phyloP scores from a whole-genome alignment of 2,113 vertebrate species.

The Leuciscus idus region DNA sequence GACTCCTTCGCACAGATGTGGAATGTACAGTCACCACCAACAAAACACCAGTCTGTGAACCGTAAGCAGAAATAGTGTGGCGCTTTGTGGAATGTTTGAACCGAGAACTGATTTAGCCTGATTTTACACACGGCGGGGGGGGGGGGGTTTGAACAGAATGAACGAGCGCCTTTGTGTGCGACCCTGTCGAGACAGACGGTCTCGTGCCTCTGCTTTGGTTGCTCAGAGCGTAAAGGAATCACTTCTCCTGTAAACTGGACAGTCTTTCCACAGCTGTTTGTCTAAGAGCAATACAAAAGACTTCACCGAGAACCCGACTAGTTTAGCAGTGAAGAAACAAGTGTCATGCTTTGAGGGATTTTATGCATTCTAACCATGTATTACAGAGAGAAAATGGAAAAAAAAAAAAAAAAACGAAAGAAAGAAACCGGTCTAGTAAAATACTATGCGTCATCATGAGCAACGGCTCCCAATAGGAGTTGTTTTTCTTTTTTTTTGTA shows the following conservation, averaged over 20 bases:
- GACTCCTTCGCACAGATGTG: not conserved
- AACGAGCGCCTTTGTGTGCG: too few species aligned
- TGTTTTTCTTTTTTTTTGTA: constrained; percentile 77
- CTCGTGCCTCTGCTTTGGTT: not conserved
- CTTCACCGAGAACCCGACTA: constrained; percentile 93
- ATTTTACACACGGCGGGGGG: too few species aligned
- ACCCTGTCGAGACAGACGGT: too few species aligned
- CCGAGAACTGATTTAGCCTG: too few species aligned
- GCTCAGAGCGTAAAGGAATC: constrained; percentile 9
- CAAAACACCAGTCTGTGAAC: not conserved
- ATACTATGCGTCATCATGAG: constrained; percentile 88
- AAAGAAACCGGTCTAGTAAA: constrained; percentile 83
- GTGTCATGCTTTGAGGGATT: constrained; percentile 82
- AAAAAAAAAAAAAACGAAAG: not conserved
- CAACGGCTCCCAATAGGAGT: constrained; percentile 81
- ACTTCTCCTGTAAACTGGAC: constrained; percentile 50
- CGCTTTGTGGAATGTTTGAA: not conserved
- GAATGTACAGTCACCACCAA: not conserved
- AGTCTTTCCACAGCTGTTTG: constrained; percentile 84
- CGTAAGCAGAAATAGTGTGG: too few species aligned
- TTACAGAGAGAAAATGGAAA: constrained; percentile 73
- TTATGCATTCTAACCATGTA: constrained; percentile 81
- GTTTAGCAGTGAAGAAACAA: constrained; percentile 86
- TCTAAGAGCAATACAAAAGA: constrained; percentile 91
- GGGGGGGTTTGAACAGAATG: too few species aligned